Evolutionary conservation across 2,888 invertebrate species (phyloP).

Genomic region (Physocephala rufipes): DNA sequence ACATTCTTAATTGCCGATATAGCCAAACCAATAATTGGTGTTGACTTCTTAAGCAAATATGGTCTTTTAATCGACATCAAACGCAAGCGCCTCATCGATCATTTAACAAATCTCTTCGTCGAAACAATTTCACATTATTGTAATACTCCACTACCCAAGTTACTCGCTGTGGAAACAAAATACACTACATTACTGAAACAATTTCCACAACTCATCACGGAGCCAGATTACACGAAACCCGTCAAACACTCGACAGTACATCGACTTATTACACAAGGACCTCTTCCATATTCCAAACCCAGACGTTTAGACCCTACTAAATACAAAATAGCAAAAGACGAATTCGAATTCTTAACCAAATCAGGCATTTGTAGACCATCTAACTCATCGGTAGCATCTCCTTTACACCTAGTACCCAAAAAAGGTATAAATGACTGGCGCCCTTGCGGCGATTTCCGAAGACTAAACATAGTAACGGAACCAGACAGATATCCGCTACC

Average conservation of each 20-base stretch:
- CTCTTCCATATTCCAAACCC: constrained; percentile 25
- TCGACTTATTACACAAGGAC: constrained; percentile 9
- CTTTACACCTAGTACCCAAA: too few relatives aligned
- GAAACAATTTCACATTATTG: background rate
- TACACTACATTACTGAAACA: constrained; percentile 16
- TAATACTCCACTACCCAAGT: constrained; percentile 13
- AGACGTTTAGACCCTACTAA: background rate
- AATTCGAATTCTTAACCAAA: constrained; percentile 18
- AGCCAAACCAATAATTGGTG: constrained; percentile 27
- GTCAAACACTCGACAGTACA: constrained; percentile 25
- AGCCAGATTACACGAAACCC: constrained; percentile 17
- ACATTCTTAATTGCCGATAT: constrained; percentile 27
- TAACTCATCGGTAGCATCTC: too few relatives aligned
- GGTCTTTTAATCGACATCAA: constrained; percentile 17
- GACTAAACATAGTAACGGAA: too few relatives aligned
- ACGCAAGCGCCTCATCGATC: constrained; percentile 4
- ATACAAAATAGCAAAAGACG: background rate
- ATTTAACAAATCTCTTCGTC: constrained; percentile 11
- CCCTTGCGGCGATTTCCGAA: too few relatives aligned
- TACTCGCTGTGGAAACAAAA: constrained; percentile 15
- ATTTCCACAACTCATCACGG: background rate
- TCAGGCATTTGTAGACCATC: constrained; percentile 14
- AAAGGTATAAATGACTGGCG: too few relatives aligned
- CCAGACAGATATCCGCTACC: too few relatives aligned
- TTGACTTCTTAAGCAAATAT: constrained; percentile 28